These are phyloP conservation scores for Zaprionus nigranus DNA, from an alignment of 1,140 invertebrate species.

Conservation along the genomic window DNA sequence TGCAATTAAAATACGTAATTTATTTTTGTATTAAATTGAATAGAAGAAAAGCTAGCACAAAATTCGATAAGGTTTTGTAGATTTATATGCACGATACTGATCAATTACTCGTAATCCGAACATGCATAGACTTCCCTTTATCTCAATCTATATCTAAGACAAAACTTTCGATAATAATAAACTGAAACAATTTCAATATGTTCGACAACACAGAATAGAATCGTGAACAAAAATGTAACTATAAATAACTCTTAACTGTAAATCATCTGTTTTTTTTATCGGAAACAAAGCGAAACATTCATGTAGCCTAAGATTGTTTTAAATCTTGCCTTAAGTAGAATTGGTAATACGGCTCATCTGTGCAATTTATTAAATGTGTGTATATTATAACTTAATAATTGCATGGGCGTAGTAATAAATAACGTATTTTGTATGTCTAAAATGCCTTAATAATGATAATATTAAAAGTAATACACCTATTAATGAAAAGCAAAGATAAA, in stretches of 20 bases:
- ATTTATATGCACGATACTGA: constrained; percentile 50
- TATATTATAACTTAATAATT: constrained; percentile 55
- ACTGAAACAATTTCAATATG: constrained; percentile 7
- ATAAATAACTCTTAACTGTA: constrained; percentile 20
- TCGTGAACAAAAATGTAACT: constrained; percentile 5
- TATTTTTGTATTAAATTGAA: constrained; percentile 78
- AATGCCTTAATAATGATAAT: constrained; percentile 49
- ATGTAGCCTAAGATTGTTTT: constrained; percentile 78
- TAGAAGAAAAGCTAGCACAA: constrained; percentile 71
- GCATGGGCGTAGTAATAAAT: constrained; percentile 48
- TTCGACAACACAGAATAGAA: constrained; percentile 12
- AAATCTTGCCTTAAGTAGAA: constrained; percentile 78
- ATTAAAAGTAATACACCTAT: constrained; percentile 34
- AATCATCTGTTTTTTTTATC: constrained; percentile 35
- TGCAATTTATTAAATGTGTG: constrained; percentile 58
- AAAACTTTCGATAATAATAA: constrained; percentile 18
- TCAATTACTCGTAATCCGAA: constrained; percentile 47
- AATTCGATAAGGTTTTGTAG: constrained; percentile 67
- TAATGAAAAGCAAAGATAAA: constrained; percentile 50
- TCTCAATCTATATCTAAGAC: constrained; percentile 46
- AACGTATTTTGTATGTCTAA: constrained; percentile 49
- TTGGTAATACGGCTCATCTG: constrained; percentile 57
- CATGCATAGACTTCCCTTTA: constrained; percentile 47
- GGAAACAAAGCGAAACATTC: constrained; percentile 52
- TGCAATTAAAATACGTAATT: constrained; percentile 82